Evolutionary conservation across 2,888 invertebrate genomes (phyloP).

Genomic region (Tipula helvola): DNA sequence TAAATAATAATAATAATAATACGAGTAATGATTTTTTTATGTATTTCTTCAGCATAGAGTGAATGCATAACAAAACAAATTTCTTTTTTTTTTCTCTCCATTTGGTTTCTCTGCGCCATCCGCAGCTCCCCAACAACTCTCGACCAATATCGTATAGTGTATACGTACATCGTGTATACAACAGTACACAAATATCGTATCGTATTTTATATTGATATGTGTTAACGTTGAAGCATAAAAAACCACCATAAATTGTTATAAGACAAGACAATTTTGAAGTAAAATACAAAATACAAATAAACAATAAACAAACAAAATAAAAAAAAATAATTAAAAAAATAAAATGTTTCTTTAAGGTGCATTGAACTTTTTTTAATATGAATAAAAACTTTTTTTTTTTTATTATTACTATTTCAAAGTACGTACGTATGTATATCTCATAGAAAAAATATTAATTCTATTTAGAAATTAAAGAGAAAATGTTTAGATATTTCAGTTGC

Average conservation of each 20-base stretch:
- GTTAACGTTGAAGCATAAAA: neutral
- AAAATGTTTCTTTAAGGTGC: neutral
- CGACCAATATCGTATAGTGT: neutral
- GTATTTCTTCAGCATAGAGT: neutral
- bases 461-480: slow-evolving; percentile 4
- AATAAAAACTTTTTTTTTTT: neutral
- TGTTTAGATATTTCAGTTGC: neutral
- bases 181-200: neutral
- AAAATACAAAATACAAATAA: neutral
- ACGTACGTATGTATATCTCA: neutral
- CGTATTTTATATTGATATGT: neutral
- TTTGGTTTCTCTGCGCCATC: neutral
- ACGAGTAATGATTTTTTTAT: neutral
- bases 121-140: neutral
- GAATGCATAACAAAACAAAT: neutral
- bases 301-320: neutral
- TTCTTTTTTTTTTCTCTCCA: neutral
- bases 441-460: neutral
- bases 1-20: neutral
- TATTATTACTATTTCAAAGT: neutral
- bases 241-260: neutral
- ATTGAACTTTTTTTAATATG: neutral
- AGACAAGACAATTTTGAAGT: neutral
- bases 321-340: neutral
- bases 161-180: neutral